Percentiles rank a stretch among this genome's conserved stretches.
These are phyloP conservation scores for Typhlichthys eigenmanni DNA, from an alignment of 2,797 vertebrate species.

Conservation along the genomic window DNA sequence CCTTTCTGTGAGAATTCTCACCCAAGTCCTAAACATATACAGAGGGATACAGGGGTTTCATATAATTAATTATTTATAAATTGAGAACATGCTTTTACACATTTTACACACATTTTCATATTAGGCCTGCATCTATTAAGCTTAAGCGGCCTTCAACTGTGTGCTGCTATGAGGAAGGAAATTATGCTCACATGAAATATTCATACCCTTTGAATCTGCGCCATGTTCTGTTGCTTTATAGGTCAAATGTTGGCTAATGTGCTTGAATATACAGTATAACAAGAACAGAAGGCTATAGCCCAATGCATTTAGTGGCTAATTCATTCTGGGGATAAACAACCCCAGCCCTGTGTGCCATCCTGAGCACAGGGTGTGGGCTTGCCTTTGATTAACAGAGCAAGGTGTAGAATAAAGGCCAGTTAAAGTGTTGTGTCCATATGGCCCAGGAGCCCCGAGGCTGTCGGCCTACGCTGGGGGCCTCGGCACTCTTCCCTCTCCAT, in stretches of 20 bases:
- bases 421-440: conserved; percentile 92
- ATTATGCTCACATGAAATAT: conserved; percentile 55
- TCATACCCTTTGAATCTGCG: conserved; percentile 50
- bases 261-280: conserved; percentile 28
- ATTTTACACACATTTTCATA: conserved; percentile 12
- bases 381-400: conserved; percentile 85
- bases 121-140: conserved; percentile 38
- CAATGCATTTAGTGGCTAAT: conserved; percentile 32
- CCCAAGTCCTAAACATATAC: conserved; percentile 34
- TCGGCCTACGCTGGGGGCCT: conserved; percentile 86
- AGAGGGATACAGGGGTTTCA: too few species aligned
- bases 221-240: conserved; percentile 14
- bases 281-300: conserved; percentile 34
- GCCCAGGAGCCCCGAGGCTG: conserved; percentile 88
- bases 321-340: conserved; percentile 51
- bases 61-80: too few species aligned
- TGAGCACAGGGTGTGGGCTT: conserved; percentile 71
- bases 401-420: conserved; percentile 82
- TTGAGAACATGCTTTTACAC: conserved; percentile 15
- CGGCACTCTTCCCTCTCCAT: conserved; percentile 87
- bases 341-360: conserved; percentile 57
- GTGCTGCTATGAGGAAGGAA: conserved; percentile 41
- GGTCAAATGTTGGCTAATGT: conserved; percentile 22
- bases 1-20: conserved; percentile 20
- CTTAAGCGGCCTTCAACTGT: conserved; percentile 40